A percentile compares a stretch with the other conserved stretches of the same genome.
phyloP scores from a whole-genome alignment of 2,113 vertebrate species.

The Bostrychus sinensis region DNA sequence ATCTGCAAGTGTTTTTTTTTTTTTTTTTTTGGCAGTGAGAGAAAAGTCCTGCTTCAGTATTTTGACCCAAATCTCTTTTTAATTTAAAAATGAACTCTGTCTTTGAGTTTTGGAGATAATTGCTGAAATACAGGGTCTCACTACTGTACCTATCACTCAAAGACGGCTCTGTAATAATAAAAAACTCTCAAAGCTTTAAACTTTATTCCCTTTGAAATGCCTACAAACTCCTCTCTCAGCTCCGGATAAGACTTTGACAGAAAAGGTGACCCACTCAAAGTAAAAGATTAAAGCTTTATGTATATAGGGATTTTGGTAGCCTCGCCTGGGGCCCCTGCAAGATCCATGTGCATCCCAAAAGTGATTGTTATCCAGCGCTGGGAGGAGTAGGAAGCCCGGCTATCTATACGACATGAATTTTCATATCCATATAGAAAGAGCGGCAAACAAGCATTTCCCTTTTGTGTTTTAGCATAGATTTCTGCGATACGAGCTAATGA shows the following conservation, averaged over 20 bases:
- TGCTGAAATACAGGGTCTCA: background rate
- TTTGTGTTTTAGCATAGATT: constrained; percentile 34
- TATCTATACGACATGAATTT: constrained; percentile 44
- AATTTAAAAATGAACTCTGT: background rate
- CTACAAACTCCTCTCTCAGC: constrained; percentile 41
- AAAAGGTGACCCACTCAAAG: constrained; percentile 59
- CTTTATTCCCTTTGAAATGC: constrained; percentile 43
- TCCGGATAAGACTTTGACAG: constrained; percentile 45
- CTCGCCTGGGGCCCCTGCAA: constrained; percentile 48
- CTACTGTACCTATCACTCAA: background rate
- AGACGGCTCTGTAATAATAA: background rate
- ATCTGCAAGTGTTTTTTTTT: no score
- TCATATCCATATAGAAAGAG: constrained; percentile 27
- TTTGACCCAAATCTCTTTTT: background rate
- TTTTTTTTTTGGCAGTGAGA: no score
- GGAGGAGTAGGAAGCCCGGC: constrained; percentile 28
- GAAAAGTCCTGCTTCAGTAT: no score
- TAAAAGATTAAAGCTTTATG: constrained; percentile 59
- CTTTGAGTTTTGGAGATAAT: background rate
- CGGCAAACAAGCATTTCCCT: constrained; percentile 27
- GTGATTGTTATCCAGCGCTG: constrained; percentile 50
- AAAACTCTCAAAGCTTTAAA: constrained; percentile 40
- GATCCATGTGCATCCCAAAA: constrained; percentile 50
- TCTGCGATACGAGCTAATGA: constrained; percentile 32
- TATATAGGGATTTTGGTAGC: constrained; percentile 46